Conservation (phyloP, 2,888 invertebrate species). For the Drosophila lutescens region DNA sequence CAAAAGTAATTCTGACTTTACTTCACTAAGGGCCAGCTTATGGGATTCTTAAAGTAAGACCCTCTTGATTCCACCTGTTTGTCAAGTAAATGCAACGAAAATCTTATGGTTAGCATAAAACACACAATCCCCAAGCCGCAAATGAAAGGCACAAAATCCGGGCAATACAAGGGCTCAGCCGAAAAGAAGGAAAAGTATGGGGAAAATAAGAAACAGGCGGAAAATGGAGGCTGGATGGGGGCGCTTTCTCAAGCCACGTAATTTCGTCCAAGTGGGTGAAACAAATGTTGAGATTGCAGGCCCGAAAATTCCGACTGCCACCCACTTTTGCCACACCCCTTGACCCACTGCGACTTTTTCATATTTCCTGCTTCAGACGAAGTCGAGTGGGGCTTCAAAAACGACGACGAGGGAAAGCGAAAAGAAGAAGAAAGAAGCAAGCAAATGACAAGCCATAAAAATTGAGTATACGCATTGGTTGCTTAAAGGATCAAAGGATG, state of each 20-base stretch:
- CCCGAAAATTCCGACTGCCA: conserved; percentile 48
- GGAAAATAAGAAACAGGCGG: conserved; percentile 3
- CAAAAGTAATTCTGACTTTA: conserved; percentile 17
- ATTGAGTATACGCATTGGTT: conserved; percentile 75
- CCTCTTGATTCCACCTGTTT: conserved; percentile 34
- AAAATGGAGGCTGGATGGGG: conserved; percentile 11
- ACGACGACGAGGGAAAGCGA: not conserved
- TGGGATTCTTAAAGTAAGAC: conserved; percentile 14
- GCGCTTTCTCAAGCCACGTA: conserved; percentile 50
- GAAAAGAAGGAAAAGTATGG: conserved; percentile 3
- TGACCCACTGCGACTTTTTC: conserved; percentile 34
- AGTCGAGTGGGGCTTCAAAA: conserved; percentile 14
- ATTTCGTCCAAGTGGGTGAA: conserved; percentile 71
- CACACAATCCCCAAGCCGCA: conserved; percentile 60
- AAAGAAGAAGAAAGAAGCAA: conserved; percentile 21
- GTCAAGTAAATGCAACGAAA: conserved; percentile 47
- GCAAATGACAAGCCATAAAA: conserved; percentile 76
- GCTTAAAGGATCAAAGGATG: conserved; percentile 67
- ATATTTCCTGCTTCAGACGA: conserved; percentile 59
- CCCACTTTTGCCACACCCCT: conserved; percentile 18
- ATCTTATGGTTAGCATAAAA: conserved; percentile 59
- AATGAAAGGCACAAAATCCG: conserved; percentile 65
- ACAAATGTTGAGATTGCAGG: conserved; percentile 68
- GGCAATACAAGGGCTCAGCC: conserved; percentile 44
- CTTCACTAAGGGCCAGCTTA: conserved; percentile 31